phyloP scores from a whole-genome alignment of 92 coral and sea anemone species.

The Porites cylindrica region DNA sequence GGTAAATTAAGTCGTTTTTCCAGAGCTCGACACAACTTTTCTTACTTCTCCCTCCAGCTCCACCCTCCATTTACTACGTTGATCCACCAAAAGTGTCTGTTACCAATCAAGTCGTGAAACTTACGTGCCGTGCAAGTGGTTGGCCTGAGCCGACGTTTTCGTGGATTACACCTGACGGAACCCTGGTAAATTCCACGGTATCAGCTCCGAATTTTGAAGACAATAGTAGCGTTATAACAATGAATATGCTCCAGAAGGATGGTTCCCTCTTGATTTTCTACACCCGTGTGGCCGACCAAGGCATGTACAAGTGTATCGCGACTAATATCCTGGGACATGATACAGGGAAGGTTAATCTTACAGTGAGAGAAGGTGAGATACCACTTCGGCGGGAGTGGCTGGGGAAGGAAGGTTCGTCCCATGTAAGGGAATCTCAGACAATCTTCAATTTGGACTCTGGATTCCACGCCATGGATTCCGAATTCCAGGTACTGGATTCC shows the following conservation, averaged over 20 bases:
- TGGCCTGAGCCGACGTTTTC: slow-evolving; percentile 55
- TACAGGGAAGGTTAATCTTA: slow-evolving; percentile 46
- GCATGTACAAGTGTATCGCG: slow-evolving; percentile 74
- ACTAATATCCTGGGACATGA: slow-evolving; percentile 56
- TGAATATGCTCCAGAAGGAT: neutral
- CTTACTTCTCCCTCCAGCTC: slow-evolving; percentile 23
- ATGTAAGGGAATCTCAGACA: too few relatives aligned
- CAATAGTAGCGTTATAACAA: neutral
- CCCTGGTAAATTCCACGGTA: slow-evolving; percentile 26
- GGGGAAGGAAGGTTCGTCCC: too few relatives aligned
- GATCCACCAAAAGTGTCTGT: slow-evolving; percentile 54
- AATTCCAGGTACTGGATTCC: too few relatives aligned
- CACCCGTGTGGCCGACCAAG: slow-evolving; percentile 57
- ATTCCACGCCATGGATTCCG: too few relatives aligned
- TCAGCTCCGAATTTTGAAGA: slow-evolving; percentile 18
- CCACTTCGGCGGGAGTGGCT: too few relatives aligned
- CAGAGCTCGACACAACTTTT: too few relatives aligned
- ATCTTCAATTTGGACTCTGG: too few relatives aligned
- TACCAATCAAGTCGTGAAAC: slow-evolving; percentile 64
- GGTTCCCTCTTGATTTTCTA: slow-evolving; percentile 31
- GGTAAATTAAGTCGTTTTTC: too few relatives aligned
- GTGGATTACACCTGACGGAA: slow-evolving; percentile 17
- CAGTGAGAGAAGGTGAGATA: slow-evolving; percentile 67
- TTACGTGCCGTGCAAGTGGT: slow-evolving; percentile 73
- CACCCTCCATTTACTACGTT: slow-evolving; percentile 48